Evolutionary conservation across 2,797 vertebrate species (phyloP).

Genomic region (Onychomys torridus): DNA sequence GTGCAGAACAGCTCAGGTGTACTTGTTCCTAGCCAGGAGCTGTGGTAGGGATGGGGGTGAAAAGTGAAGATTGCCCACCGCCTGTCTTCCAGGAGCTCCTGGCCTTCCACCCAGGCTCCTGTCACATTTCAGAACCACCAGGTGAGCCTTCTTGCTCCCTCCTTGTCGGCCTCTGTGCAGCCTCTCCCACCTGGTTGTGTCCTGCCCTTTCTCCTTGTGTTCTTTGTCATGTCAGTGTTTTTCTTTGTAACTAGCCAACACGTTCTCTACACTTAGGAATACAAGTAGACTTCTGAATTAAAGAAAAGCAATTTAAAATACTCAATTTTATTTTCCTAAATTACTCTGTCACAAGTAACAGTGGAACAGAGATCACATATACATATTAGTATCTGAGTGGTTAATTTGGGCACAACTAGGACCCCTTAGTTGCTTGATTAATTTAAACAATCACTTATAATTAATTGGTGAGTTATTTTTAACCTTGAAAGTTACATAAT

Average conservation of each 20-base stretch:
- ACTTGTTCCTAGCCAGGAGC: not conserved
- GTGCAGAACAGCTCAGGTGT: not conserved
- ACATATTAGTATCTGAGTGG: not conserved
- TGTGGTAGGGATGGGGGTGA: not conserved
- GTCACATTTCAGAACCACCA: not conserved
- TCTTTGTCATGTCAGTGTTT: not conserved
- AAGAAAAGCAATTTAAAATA: not conserved
- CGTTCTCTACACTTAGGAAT: not conserved
- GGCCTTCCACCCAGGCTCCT: not conserved
- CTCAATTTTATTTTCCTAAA: constrained; percentile 27
- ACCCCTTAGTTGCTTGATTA: constrained; percentile 12
- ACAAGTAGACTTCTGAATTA: constrained; percentile 20
- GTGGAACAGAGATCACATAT: not conserved
- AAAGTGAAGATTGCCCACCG: not conserved
- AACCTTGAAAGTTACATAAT: not conserved
- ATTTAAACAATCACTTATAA: constrained; percentile 47
- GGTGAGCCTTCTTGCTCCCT: not conserved
- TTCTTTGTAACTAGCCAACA: not conserved
- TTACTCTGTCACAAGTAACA: constrained; percentile 1
- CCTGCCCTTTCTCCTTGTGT: not conserved
- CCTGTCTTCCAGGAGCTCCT: not conserved
- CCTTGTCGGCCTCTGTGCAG: not conserved
- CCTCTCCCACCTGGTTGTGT: not conserved
- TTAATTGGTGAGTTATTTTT: not conserved
- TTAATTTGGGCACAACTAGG: not conserved